Base-by-base conservation (phyloP, 2,113 vertebrate genomes). In the Vulpes ferrilata region DNA sequence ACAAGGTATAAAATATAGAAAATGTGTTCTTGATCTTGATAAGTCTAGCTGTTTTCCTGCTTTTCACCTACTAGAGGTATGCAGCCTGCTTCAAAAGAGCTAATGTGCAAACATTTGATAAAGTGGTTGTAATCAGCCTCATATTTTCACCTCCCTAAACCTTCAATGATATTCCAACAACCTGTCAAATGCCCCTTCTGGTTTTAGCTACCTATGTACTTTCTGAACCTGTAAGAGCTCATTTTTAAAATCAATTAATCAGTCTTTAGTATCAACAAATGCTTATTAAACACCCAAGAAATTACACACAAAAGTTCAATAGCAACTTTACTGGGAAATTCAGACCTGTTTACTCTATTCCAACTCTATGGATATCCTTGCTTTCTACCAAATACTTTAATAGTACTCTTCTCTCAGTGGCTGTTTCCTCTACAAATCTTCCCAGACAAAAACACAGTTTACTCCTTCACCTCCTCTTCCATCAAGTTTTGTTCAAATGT, bases 201-300 rank as follows among this genome's bases (percentile, higher is more conserved):
- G 65, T 80, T 74, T 81, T 64, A 43, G 4, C 0, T 80, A 96
- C 15, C 27, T 76, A 27, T 55, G 83, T 59, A 22, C 53, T 93
- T 93, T 71, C 74, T 71, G 16, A 88, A 95, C 74, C 94, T 82
- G 3, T 57, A 92, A 38, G 38, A 93, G 51, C 74, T 89, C 82
- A 83, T 95, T 81, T 93, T 53, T 84, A 62, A 60, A 91, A 87
- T 94, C 67, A 69, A 65, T 94, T 71, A 71, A 35, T 73, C 19
- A 76, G 91, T 80, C 60, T 79, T 96, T 91, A 80, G 19, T 82
- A 76, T 71, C 30, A 96, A 83, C 59, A 95, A 82, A 85, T 85
- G 55, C 35, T 71, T 81, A 87, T 5, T 59, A 74, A 86, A 84
- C 53, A 60, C 20, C 62, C 55, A 32, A 85, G 83, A 88, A 76